These are phyloP conservation scores for Hapalemur alaotrensis DNA, from an alignment of 2,797 vertebrate genomes.

Conservation along the genomic window DNA sequence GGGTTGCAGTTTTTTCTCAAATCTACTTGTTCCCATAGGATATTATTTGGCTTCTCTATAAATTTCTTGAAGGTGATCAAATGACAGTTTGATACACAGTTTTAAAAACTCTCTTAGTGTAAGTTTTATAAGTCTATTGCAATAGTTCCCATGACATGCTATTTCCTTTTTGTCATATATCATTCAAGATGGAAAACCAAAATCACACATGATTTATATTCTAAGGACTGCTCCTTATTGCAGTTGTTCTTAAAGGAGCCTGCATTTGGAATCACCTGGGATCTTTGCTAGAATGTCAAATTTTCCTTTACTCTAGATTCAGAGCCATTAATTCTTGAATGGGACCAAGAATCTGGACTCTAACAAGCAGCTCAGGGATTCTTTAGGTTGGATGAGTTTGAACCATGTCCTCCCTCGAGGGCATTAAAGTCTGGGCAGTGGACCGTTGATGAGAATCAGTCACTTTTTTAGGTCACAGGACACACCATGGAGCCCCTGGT, in stretches of 20 bases:
- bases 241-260: background rate
- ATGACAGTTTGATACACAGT: conserved; percentile 40
- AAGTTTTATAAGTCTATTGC: conserved; percentile 20
- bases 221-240: background rate
- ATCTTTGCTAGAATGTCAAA: background rate
- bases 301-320: background rate
- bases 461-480: background rate
- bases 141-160: background rate
- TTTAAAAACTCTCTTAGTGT: background rate
- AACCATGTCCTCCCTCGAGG: background rate
- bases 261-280: background rate
- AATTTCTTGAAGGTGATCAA: conserved; percentile 42
- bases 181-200: conserved; percentile 50
- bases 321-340: background rate
- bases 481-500: background rate
- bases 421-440: background rate
- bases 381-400: background rate
- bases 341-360: background rate
- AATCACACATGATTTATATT: conserved; percentile 11
- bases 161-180: conserved; percentile 34
- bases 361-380: background rate
- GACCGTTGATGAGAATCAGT: background rate
- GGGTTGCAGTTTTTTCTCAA: background rate
- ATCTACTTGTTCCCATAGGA: background rate
- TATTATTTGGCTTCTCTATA: background rate